Conservation (phyloP, 2,888 invertebrate species). For the Hoplodrina ambigua region DNA sequence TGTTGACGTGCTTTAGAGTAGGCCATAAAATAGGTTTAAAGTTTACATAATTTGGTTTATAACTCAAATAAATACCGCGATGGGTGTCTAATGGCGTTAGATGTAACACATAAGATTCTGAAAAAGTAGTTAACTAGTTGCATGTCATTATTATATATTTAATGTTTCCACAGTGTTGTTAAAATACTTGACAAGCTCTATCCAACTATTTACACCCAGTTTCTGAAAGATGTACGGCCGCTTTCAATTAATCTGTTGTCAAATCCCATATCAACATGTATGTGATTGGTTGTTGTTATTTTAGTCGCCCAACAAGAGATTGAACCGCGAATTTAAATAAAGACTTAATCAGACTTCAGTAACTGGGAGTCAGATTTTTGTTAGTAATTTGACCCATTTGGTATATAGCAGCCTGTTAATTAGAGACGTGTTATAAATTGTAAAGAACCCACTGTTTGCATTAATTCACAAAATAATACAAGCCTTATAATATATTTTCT, state of each 20-base stretch:
- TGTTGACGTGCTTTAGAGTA: slow-evolving; percentile 75
- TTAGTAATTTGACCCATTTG: neutral
- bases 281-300: slow-evolving; percentile 1
- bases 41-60: slow-evolving; percentile 54
- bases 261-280: neutral
- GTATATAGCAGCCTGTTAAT: slow-evolving; percentile 13
- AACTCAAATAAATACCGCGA: slow-evolving; percentile 29
- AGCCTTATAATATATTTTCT: slow-evolving; percentile 5
- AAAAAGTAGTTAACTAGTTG: slow-evolving; percentile 48
- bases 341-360: slow-evolving; percentile 3
- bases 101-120: slow-evolving; percentile 37
- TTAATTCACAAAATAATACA: slow-evolving; percentile 10
- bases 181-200: slow-evolving; percentile 32
- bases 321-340: neutral
- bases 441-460: slow-evolving; percentile 10
- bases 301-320: slow-evolving; percentile 2
- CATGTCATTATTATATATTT: slow-evolving; percentile 53
- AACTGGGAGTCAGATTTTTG: slow-evolving; percentile 7
- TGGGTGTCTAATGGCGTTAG: slow-evolving; percentile 38
- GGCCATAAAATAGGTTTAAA: slow-evolving; percentile 70
- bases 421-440: slow-evolving; percentile 8
- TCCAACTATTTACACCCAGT: neutral
- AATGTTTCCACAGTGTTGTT: slow-evolving; percentile 51
- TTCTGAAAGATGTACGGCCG: neutral
- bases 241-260: neutral